phyloP scores from a whole-genome alignment of 2,113 vertebrate genomes.

The Melospiza melodia region DNA sequence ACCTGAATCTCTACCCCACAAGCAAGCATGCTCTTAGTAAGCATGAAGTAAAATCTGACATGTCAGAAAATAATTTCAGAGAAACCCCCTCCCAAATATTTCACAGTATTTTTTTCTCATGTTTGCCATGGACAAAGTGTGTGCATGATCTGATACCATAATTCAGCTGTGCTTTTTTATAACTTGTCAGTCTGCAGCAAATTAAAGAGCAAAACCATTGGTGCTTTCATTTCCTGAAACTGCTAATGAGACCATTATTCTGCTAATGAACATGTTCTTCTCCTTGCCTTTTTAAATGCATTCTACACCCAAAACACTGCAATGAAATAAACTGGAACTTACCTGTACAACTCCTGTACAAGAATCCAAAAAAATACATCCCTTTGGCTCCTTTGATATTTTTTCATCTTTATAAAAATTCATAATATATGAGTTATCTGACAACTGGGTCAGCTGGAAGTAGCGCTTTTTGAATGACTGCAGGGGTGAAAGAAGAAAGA shows the following conservation, averaged over 20 bases:
- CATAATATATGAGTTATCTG: conserved; percentile 98
- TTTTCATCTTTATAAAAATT: conserved; percentile 99
- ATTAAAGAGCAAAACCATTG: neutral
- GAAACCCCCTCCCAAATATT: neutral
- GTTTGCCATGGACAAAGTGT: neutral
- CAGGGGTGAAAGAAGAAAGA: neutral
- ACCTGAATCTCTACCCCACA: neutral
- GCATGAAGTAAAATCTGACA: neutral
- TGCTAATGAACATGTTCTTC: rapidly evolving
- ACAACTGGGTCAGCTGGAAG: conserved; percentile 96
- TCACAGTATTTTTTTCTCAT: neutral
- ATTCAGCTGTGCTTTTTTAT: neutral
- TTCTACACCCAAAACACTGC: neutral
- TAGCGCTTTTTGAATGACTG: conserved; percentile 98
- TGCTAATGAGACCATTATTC: neutral
- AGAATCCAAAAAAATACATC: conserved; percentile 98
- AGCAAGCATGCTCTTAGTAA: neutral
- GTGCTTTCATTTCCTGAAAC: neutral
- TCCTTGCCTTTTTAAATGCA: neutral
- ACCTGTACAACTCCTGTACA: conserved; percentile 98
- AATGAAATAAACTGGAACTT: conserved; percentile 18
- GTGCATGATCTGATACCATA: neutral
- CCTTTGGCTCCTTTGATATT: conserved; percentile 98
- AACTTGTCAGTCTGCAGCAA: neutral
- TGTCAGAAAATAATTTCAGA: neutral